Evolutionary conservation across 2,888 invertebrate genomes (phyloP).

Genomic region (Catocala fraxini): DNA sequence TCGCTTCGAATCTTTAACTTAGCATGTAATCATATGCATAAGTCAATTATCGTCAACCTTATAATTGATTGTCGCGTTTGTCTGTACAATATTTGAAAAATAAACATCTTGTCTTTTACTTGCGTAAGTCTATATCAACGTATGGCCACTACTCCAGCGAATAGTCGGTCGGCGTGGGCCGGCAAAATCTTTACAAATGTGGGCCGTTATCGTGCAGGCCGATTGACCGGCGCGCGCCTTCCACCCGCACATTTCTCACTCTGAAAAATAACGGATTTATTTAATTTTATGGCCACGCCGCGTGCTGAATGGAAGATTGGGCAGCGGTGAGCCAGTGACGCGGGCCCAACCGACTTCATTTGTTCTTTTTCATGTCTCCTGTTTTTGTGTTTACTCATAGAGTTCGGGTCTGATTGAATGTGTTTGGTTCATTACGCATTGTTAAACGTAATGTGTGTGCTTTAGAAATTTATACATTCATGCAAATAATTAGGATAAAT

Average conservation of each 20-base stretch:
- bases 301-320: slow-evolving; percentile 86
- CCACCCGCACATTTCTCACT: slow-evolving; percentile 78
- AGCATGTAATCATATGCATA: too few relatives aligned
- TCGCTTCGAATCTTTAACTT: too few relatives aligned
- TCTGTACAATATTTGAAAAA: not conserved
- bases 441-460: slow-evolving; percentile 16
- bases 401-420: slow-evolving; percentile 37
- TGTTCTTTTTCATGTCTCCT: slow-evolving; percentile 50
- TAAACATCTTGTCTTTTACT: slow-evolving; percentile 22
- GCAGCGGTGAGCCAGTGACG: slow-evolving; percentile 47
- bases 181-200: slow-evolving; percentile 87
- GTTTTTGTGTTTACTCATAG: slow-evolving; percentile 49
- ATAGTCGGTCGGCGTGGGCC: slow-evolving; percentile 72
- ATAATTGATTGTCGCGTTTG: too few relatives aligned
- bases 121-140: slow-evolving; percentile 63
- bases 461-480: slow-evolving; percentile 12
- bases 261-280: slow-evolving; percentile 88
- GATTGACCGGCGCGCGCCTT: slow-evolving; percentile 78
- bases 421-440: slow-evolving; percentile 24
- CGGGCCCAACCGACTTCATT: slow-evolving; percentile 48
- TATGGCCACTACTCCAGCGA: slow-evolving; percentile 74
- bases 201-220: slow-evolving; percentile 82
- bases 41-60: too few relatives aligned
- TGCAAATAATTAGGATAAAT: slow-evolving; percentile 8
- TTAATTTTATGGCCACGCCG: slow-evolving; percentile 85